phyloP scores from a whole-genome alignment of 2,797 vertebrate genomes.

The Neomorphus geoffroyi region DNA sequence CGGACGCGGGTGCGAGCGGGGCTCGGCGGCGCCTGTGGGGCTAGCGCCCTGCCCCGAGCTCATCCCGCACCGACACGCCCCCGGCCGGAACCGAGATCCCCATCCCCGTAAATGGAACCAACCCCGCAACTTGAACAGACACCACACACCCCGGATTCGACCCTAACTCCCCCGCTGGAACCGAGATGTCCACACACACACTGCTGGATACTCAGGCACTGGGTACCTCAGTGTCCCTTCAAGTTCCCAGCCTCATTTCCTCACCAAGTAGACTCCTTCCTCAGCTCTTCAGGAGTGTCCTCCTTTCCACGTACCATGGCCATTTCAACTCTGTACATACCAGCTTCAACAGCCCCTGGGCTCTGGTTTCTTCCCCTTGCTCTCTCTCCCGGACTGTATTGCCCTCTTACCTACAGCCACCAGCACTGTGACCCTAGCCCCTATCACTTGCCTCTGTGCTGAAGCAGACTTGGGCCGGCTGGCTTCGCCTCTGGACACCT shows the following conservation, averaged over 20 bases:
- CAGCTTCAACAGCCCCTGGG: neutral
- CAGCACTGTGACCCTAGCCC: neutral
- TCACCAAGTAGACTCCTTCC: neutral
- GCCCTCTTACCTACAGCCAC: neutral
- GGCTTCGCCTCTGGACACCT: neutral
- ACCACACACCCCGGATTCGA: too few species aligned
- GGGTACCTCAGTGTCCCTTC: neutral
- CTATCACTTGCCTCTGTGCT: neutral
- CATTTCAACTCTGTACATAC: neutral
- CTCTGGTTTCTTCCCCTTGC: neutral
- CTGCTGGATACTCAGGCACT: neutral
- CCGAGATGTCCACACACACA: too few species aligned
- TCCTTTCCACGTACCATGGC: neutral
- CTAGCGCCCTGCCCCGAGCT: too few species aligned
- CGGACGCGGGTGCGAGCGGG: too few species aligned
- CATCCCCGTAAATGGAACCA: too few species aligned
- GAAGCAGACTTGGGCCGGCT: neutral
- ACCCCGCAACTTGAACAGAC: too few species aligned
- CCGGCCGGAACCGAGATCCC: too few species aligned
- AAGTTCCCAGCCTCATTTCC: neutral
- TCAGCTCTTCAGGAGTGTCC: neutral
- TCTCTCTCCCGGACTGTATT: rapidly evolving
- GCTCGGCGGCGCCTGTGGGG: too few species aligned
- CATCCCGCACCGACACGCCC: too few species aligned
- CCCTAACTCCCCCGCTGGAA: too few species aligned